phyloP scores from a whole-genome alignment of 2,113 vertebrate species.

The Seriola dumerili region DNA sequence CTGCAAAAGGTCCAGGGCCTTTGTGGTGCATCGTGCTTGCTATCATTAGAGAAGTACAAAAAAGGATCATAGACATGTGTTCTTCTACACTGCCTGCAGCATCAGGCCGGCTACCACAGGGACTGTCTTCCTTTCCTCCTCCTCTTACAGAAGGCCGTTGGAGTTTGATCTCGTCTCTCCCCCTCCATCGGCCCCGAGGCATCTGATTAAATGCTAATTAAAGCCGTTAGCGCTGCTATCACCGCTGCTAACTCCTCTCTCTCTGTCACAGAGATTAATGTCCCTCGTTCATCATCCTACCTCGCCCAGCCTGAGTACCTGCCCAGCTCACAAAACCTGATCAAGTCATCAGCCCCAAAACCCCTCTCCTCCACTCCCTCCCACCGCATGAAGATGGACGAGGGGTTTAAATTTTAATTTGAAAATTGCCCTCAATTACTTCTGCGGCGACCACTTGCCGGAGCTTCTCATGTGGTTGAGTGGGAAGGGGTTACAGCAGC shows the following conservation, averaged over 20 bases:
- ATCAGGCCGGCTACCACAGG: conserved; percentile 61
- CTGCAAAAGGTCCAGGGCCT: conserved; percentile 59
- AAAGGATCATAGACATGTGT: conserved; percentile 79
- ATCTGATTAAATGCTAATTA: conserved; percentile 87
- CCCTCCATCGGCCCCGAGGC: conserved; percentile 81
- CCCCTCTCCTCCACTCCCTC: conserved; percentile 60
- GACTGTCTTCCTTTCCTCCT: conserved; percentile 72
- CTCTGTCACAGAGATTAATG: conserved; percentile 86
- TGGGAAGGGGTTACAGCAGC: conserved; percentile 77
- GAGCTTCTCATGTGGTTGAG: conserved; percentile 77
- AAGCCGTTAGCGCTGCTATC: conserved; percentile 85
- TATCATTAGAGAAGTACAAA: conserved; percentile 72
- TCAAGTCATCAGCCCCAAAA: conserved; percentile 79
- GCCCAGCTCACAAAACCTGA: conserved; percentile 79
- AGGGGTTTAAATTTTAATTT: conserved; percentile 86
- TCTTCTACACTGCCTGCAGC: conserved; percentile 76
- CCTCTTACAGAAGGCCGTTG: conserved; percentile 70
- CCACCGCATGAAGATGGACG: conserved; percentile 77
- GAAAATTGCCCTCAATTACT: conserved; percentile 87
- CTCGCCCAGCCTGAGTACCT: conserved; percentile 80
- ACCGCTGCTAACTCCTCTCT: conserved; percentile 83
- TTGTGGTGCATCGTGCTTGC: conserved; percentile 58
- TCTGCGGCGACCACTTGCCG: conserved; percentile 82
- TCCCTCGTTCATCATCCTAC: conserved; percentile 83
- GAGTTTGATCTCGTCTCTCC: conserved; percentile 81